Base-by-base conservation (phyloP, 2,888 invertebrate genomes). In the Torymus texanus region DNA sequence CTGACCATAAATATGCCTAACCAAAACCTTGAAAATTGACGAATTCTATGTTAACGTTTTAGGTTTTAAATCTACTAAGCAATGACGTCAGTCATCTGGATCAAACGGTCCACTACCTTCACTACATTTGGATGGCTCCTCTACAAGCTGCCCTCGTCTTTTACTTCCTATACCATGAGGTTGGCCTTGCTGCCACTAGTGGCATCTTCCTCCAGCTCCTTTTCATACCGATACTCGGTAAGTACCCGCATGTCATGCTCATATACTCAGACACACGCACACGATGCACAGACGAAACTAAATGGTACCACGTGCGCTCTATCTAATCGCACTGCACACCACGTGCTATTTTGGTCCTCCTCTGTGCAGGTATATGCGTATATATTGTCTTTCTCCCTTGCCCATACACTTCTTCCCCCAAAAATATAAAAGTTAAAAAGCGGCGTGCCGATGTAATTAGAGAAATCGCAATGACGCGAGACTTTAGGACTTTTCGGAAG, bases 31-130 rank as follows among this genome's bases (percentile, higher is more conserved):
- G 5, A 41, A 41, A 41, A 41, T 41, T 8, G 8, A 8, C 41
- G 41, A 41, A 8, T 41, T 41, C 41, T 8, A 41, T 41, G 8
- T 8, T 8, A 12, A 51, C 14, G 50, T 63, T 85, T 70, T 88
- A 93, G 82, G 92, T 93, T 11, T 91, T 93, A 0, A 93, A 93
- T 85, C 87, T 93, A n/a, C 91, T 96, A 91, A 94, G 95, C 29
- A 96, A 95, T 84, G 96, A 96, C 86, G 95, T 95, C 0, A 94
- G 93, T 84, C 92, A 95, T 80, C 94, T 95, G 86, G 95, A 96
- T 86, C 92, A 94, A 82, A 93, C 93, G 14, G 92, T 94, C 0
- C 89, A 94, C 16, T 94, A 94, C 85, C 90, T 94, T 0, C 95
- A 95, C 87, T 95, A 94, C 85, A 91, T 95, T n/a, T 95, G 95